These are phyloP conservation scores for Anguilla anguilla DNA, from an alignment of 2,797 vertebrate species.

Conservation along the genomic window DNA sequence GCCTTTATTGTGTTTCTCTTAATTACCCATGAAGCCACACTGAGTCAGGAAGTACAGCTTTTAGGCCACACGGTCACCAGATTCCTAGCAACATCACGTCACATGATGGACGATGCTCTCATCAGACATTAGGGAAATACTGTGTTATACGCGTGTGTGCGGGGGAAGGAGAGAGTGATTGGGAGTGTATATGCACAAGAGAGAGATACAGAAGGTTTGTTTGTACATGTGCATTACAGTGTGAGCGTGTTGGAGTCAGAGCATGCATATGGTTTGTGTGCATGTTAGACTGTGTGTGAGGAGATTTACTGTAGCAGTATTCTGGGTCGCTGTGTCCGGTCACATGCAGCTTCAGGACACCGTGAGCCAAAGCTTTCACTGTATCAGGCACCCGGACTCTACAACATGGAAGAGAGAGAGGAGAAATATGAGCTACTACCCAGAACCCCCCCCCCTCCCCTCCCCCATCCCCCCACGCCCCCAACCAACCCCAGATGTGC, in stretches of 20 bases:
- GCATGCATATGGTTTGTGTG: not conserved
- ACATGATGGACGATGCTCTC: not conserved
- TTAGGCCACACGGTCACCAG: not conserved
- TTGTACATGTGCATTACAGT: not conserved
- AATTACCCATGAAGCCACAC: not conserved
- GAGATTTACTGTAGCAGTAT: too few relatives aligned
- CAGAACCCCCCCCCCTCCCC: not conserved
- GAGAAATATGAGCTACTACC: not conserved
- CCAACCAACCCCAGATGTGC: not conserved
- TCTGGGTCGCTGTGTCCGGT: not conserved
- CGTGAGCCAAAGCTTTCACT: not conserved
- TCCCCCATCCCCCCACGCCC: not conserved
- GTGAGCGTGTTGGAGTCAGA: not conserved
- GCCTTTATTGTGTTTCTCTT: not conserved
- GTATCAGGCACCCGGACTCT: not conserved
- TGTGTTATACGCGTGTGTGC: not conserved
- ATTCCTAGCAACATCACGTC: not conserved
- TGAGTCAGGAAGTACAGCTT: not conserved
- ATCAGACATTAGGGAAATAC: not conserved
- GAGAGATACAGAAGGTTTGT: not conserved
- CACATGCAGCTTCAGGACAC: not conserved
- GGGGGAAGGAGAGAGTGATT: not conserved
- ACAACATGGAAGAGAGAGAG: not conserved
- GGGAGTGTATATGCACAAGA: not conserved
- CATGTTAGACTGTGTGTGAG: not conserved